Conservation (phyloP, 1,140 invertebrate species). For the Notospermus geniculatus region DNA sequence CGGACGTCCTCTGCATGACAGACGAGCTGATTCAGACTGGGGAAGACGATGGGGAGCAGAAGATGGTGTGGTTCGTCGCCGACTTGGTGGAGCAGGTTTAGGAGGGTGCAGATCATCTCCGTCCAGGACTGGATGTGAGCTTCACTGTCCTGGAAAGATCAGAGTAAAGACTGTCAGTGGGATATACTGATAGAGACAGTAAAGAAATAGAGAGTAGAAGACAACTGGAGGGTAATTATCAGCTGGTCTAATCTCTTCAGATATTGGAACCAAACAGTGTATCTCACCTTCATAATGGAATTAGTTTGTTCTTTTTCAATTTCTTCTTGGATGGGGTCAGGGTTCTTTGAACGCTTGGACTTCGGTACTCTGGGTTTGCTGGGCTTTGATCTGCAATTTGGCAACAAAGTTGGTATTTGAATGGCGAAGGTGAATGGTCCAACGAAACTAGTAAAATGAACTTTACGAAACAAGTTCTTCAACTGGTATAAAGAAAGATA, state of each 20-base stretch:
- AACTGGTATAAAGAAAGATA: no score
- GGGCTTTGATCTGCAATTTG: constrained; percentile 17
- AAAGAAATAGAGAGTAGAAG: no score
- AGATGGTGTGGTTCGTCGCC: constrained; percentile 62
- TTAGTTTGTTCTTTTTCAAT: constrained; percentile 64
- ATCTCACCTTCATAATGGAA: constrained; percentile 73
- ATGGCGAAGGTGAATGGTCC: no score
- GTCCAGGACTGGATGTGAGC: constrained; percentile 66
- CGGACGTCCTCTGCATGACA: constrained; percentile 63
- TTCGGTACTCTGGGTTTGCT: constrained; percentile 21
- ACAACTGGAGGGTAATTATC: no score
- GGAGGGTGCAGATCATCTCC: constrained; percentile 63
- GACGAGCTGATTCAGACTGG: constrained; percentile 64
- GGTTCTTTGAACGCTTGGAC: constrained; percentile 24
- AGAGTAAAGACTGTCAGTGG: constrained; percentile 12
- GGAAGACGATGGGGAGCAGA: constrained; percentile 65
- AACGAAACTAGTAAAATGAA: no score
- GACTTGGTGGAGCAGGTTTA: constrained; percentile 63
- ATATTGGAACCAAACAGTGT: neutral
- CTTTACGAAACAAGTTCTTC: no score
- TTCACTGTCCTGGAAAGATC: constrained; percentile 63
- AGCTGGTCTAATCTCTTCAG: no score
- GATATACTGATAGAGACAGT: no score
- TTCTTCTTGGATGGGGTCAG: constrained; percentile 38
- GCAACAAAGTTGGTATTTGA: no score